A percentile compares a stretch with the other conserved stretches of the same genome.
phyloP scores from a whole-genome alignment of 1,140 invertebrate genomes.

The Panagrolaimus sp. region DNA sequence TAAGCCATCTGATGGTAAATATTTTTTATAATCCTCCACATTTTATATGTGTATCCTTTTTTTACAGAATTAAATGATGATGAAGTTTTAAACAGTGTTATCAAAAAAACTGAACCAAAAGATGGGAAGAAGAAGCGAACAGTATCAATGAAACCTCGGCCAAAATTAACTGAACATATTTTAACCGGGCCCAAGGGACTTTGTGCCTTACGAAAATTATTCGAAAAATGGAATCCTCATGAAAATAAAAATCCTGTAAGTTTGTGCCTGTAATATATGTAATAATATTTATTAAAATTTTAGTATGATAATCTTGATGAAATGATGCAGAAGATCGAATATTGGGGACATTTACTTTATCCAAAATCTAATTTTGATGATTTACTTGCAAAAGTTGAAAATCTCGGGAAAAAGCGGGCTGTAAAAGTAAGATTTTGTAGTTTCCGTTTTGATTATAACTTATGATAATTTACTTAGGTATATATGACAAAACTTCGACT shows the following conservation, averaged over 20 bases:
- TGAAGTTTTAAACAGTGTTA: not conserved
- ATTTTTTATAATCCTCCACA: not conserved
- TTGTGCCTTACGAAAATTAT: not conserved
- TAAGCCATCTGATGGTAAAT: not conserved
- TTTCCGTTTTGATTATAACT: not conserved
- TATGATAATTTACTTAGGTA: not conserved
- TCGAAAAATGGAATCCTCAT: not conserved
- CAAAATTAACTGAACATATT: not conserved
- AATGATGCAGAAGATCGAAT: constrained; percentile 8
- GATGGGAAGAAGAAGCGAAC: constrained; percentile 1
- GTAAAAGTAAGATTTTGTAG: not conserved
- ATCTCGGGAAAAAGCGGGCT: not conserved
- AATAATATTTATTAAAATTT: not conserved
- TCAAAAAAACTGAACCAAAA: not conserved
- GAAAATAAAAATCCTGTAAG: constrained; percentile 2
- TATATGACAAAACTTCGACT: constrained; percentile 9
- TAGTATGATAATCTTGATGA: constrained; percentile 4
- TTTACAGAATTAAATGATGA: not conserved
- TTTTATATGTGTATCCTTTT: not conserved
- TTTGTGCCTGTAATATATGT: not conserved
- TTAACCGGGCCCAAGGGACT: not conserved
- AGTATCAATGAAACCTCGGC: not conserved
- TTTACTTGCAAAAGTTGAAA: not conserved
- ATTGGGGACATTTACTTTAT: constrained; percentile 10
- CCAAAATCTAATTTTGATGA: constrained; percentile 8